Evolutionary conservation across 2,888 invertebrate species (phyloP), one percentile per base, ranked within the genome.

Genomic region (Rotaria socialis): DNA sequence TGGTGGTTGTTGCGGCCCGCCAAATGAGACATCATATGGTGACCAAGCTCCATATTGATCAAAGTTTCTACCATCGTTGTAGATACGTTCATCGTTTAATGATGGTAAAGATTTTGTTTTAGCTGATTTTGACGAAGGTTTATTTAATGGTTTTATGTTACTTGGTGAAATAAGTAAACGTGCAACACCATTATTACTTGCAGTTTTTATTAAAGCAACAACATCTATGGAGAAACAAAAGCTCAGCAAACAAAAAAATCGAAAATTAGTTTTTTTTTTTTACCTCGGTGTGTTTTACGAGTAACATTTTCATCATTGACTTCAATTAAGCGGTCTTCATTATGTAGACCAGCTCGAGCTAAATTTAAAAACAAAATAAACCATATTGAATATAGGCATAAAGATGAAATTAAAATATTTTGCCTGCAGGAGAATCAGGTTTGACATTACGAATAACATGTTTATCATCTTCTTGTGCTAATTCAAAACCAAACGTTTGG

Each of bases 61-160:
- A 47, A 14, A 3, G n/a, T 43, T n/a, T 47, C 47, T 47, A 24
- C 47, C 43, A 47, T 47, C 47, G 11, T 7, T 6, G n/a, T 80
- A 80, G 10, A 80, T 80, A 47, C 47, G 43, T 47, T 80, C 47
- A 47, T 80, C 80, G 47, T 43, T 80, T 3, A 80, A 24, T 47
- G 80, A 80, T n/a, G 80, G 80, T 47, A 80, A 80, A 47, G 80
- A 80, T 80, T 80, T 80, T 47, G 80, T 80, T 80, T 80, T 80
- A 11, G 22, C 24, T 10, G 75, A 80, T 35, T 2, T 16, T 35
- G 35, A 35, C 19, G 67, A 41, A 14, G 67, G 67, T 67, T 35
- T 67, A 35, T 16, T 67, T n/a, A 80, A 80, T 80, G 80, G 80
- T 80, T 80, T 80, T 0, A 80, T 80, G n/a, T 80, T 80, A 80